phyloP scores from a whole-genome alignment of 2,113 vertebrate species.

The Zeus faber region DNA sequence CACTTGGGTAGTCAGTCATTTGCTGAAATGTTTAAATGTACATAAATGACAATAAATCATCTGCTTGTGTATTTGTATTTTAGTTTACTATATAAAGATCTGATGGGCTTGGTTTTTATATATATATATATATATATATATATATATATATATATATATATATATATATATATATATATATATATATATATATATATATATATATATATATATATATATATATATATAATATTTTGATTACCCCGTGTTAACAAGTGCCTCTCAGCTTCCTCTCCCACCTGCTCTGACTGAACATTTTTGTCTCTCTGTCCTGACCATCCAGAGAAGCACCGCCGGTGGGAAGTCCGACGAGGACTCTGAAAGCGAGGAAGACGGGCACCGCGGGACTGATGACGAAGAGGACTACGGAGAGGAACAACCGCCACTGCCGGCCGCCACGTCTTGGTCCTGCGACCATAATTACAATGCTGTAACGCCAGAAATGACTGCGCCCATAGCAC shows the following conservation, averaged over 20 bases:
- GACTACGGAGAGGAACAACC: slow-evolving; percentile 76
- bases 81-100: too few relatives aligned
- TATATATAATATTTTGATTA: neutral
- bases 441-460: slow-evolving; percentile 99
- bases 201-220: neutral
- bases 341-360: slow-evolving; percentile 64
- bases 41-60: neutral
- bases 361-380: slow-evolving; percentile 55
- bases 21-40: neutral
- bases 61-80: neutral
- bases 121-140: neutral
- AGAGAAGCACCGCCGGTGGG: slow-evolving; percentile 71
- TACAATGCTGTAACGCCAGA: slow-evolving; percentile 99
- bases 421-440: slow-evolving; percentile 80
- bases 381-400: slow-evolving; percentile 45
- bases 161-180: neutral
- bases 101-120: too few relatives aligned
- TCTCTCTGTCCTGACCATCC: slow-evolving; percentile 21
- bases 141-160: neutral
- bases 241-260: neutral
- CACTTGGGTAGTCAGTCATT: too few relatives aligned
- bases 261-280: neutral
- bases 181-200: neutral
- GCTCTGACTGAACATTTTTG: slow-evolving; percentile 32
- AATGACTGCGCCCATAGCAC: slow-evolving; percentile 90